Conservation (phyloP, 2,888 invertebrate genomes). For the Lepidochitona cinerea region DNA sequence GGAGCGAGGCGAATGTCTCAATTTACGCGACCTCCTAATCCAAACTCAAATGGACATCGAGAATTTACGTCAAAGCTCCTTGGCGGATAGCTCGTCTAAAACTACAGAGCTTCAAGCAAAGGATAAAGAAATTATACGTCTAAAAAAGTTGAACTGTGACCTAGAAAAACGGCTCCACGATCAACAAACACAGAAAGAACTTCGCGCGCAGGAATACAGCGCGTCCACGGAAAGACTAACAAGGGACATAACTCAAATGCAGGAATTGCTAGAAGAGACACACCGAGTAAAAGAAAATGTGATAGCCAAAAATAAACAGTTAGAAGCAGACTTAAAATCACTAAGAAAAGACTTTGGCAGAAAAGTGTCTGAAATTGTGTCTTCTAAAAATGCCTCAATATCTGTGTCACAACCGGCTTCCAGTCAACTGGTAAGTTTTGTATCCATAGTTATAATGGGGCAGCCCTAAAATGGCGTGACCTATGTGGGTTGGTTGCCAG, state of each 20-base stretch:
- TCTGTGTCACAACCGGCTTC: not conserved
- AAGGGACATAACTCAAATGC: slow-evolving; percentile 51
- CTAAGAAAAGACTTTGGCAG: slow-evolving; percentile 55
- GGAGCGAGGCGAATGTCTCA: slow-evolving; percentile 59
- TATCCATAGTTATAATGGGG: too few species aligned
- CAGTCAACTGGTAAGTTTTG: not conserved
- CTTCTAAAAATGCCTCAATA: not conserved
- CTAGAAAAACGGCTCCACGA: slow-evolving; percentile 53
- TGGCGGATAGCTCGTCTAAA: slow-evolving; percentile 47
- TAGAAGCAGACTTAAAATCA: slow-evolving; percentile 59
- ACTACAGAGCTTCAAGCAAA: slow-evolving; percentile 46
- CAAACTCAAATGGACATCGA: slow-evolving; percentile 65
- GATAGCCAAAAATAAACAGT: slow-evolving; percentile 48
- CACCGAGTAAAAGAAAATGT: slow-evolving; percentile 52
- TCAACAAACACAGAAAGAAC: not conserved
- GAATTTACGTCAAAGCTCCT: slow-evolving; percentile 50
- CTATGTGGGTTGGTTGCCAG: too few species aligned
- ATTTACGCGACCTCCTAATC: slow-evolving; percentile 60
- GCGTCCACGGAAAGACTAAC: slow-evolving; percentile 49
- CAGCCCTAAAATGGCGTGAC: too few species aligned
- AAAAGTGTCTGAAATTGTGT: slow-evolving; percentile 48
- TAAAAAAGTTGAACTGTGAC: slow-evolving; percentile 40
- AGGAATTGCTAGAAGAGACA: slow-evolving; percentile 51
- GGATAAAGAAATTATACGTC: slow-evolving; percentile 49
- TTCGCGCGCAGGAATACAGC: slow-evolving; percentile 36